Base-by-base conservation (phyloP, 1,140 invertebrate species). In the Anastrepha ludens region DNA sequence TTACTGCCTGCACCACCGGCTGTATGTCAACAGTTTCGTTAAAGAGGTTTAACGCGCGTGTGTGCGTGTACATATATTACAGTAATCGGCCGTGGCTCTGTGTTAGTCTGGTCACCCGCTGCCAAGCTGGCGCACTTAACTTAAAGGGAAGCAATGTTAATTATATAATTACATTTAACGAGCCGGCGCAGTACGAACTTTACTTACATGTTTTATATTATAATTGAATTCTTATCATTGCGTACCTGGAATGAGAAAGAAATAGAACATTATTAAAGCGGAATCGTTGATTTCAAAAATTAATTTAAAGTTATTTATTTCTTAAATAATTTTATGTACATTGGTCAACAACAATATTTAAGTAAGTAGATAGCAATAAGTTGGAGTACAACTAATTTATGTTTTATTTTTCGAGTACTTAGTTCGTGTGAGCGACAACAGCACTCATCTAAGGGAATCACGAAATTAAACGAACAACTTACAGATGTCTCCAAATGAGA, bases 151-250 rank as follows among this genome's bases (percentile, higher is more conserved):
- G 67, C 67, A 74, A 74, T 74, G 67, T 74, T 74, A 74, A 74
- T 74, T 74, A 44, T 44, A 74, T 74, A 74, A 74, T 74, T 74
- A 11, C 67, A 44, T 74, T 74, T 74, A 74, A 74, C 67, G 67
- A 74, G 67, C 67, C 39, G 44, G 67, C 44, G 5, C 67, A 55
- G 50, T 55, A 55, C 3, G 44, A 74, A 44, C 41, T 74, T 47
- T 44, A 74, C 67, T 74, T 74, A 74, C 67, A 74, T 4, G 39
- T 74, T 41, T 9, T 29, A 17, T 44, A 74, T 17, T 74, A 13
- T 74, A 74, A 74, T 74, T 74, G 13, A 74, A 74, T 74, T 74
- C 13, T 11, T 0, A 2, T n/a, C 41, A n/a, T 47, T 17, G 41
- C 41, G 17, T 74, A 74, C 67, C 67, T 74, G 67, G 0, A 74